These are phyloP conservation scores for Metopolophium dirhodum DNA, from an alignment of 1,140 invertebrate species.

Conservation along the genomic window DNA sequence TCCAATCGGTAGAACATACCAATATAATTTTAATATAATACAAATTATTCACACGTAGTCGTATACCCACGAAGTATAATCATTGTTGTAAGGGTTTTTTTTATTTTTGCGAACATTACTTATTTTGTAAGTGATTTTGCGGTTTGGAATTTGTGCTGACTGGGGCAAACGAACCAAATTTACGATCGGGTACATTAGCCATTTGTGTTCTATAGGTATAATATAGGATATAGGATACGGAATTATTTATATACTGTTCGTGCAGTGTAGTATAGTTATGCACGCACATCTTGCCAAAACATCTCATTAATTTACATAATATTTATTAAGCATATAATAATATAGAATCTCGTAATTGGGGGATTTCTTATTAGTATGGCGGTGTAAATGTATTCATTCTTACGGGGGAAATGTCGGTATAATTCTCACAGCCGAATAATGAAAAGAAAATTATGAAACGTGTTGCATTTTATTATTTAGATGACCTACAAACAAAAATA, in stretches of 20 bases:
- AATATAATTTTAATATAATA: background rate
- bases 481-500: constrained; percentile 5
- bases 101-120: background rate
- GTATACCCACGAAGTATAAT: background rate
- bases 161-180: background rate
- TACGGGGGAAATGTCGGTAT: background rate
- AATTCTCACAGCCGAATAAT: background rate
- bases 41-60: background rate
- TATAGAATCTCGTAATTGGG: background rate
- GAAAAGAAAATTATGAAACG: constrained; percentile 12
- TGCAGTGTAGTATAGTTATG: background rate
- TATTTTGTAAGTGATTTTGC: background rate
- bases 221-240: background rate
- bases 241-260: background rate
- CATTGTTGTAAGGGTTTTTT: background rate
- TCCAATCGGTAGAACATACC: background rate
- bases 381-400: background rate
- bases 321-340: background rate
- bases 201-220: background rate
- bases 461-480: constrained; percentile 28
- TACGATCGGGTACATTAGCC: background rate
- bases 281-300: background rate
- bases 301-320: constrained; percentile 17
- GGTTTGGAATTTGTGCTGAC: background rate
- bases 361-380: background rate